A percentile compares a stretch with the other conserved stretches of the same genome.
Conservation (phyloP, 2,113 vertebrate species). For the Lophotis ruficrista region DNA sequence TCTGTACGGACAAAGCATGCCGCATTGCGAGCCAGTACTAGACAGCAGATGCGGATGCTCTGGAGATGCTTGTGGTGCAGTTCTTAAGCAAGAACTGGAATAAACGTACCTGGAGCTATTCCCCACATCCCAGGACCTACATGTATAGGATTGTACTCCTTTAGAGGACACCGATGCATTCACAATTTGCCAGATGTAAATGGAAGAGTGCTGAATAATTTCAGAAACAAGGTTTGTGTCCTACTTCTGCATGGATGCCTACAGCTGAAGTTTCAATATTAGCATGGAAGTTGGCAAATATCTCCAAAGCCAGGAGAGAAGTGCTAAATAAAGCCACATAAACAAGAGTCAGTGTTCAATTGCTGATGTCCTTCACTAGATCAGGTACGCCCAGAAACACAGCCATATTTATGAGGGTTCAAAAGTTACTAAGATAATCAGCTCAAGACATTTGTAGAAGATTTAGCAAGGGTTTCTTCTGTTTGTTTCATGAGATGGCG, state of each 20-base stretch:
- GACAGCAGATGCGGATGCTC: neutral
- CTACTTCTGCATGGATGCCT: neutral
- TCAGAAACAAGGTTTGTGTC: neutral
- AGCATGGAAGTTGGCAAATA: neutral
- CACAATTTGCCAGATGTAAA: neutral
- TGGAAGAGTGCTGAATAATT: neutral
- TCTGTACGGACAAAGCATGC: neutral
- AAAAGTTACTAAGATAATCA: neutral
- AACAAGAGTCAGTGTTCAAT: neutral
- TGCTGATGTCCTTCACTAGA: no score
- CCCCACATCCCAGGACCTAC: neutral
- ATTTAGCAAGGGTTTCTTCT: neutral
- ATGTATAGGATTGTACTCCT: neutral
- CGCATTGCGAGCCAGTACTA: fast-evolving
- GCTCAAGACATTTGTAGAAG: neutral
- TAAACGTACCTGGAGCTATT: neutral
- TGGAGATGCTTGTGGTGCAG: neutral
- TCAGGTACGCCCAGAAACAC: neutral
- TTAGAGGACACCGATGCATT: neutral
- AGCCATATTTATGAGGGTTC: neutral
- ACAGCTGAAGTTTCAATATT: neutral
- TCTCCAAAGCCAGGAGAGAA: neutral
- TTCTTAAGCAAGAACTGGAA: neutral
- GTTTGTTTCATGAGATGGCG: neutral
- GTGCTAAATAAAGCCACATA: neutral